A percentile compares a stretch with the other conserved stretches of the same genome.
Evolutionary conservation across 2,113 vertebrate genomes (phyloP).

Genomic region (Mus pahari): DNA sequence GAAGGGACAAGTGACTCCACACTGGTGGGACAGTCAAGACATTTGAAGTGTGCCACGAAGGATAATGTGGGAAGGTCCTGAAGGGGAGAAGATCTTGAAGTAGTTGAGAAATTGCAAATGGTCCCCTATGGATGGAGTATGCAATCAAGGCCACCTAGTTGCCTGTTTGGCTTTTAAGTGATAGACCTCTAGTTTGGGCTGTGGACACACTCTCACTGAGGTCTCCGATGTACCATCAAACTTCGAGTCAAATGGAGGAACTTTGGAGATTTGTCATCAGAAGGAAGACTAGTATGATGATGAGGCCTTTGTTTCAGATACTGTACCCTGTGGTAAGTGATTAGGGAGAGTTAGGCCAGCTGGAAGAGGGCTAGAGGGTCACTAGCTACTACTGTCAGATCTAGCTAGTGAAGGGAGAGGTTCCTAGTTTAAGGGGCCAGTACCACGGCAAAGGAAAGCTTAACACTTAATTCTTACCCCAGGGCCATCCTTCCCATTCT

Average conservation of each 20-base stretch:
- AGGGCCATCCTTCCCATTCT: background rate
- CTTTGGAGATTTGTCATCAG: background rate
- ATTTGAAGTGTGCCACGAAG: background rate
- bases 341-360: background rate
- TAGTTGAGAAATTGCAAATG: background rate
- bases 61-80: background rate
- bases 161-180: background rate
- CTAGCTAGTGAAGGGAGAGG: background rate
- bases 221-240: background rate
- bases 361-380: background rate
- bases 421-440: background rate
- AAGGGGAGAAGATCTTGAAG: background rate
- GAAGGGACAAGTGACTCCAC: background rate
- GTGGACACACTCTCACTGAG: background rate
- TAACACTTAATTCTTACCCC: background rate
- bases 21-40: background rate
- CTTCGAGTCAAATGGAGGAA: background rate
- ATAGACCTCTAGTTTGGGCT: background rate
- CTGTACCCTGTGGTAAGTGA: background rate
- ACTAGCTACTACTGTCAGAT: background rate
- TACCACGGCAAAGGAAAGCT: background rate
- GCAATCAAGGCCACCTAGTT: too few relatives aligned
- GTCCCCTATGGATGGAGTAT: background rate
- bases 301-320: background rate
- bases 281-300: background rate